A percentile compares a stretch with the other conserved stretches of the same genome.
phyloP scores from a whole-genome alignment of 1,140 invertebrate species.

The Glossosoma conforme region DNA sequence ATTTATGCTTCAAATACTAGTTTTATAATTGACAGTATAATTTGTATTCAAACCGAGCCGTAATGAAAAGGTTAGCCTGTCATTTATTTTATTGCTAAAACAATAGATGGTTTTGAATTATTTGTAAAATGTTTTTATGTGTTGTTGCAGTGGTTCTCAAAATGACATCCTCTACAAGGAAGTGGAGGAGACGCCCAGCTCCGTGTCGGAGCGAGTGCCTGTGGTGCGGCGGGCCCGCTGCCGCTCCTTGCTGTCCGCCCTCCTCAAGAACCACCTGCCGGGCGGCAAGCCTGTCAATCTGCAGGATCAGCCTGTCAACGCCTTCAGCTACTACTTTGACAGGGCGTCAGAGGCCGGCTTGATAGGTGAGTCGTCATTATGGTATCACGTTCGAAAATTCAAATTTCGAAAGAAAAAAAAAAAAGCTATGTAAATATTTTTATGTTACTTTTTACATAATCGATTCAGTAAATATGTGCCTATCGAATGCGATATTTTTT shows the following conservation, averaged over 20 bases:
- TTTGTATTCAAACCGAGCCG: too few species aligned
- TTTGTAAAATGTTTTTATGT: constrained; percentile 14
- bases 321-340: constrained; percentile 94
- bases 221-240: constrained; percentile 61
- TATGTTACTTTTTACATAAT: constrained; percentile 10
- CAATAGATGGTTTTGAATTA: too few species aligned
- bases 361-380: constrained; percentile 49
- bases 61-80: too few species aligned
- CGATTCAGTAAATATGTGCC: too few species aligned
- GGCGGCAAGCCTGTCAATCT: constrained; percentile 59
- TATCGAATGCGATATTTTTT: too few species aligned
- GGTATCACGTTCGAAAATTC: not conserved
- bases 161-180: constrained; percentile 34
- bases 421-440: not conserved
- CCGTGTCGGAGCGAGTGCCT: constrained; percentile 49
- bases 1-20: too few species aligned
- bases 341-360: constrained; percentile 77
- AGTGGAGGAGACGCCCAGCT: constrained; percentile 39
- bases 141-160: constrained; percentile 37
- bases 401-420: not conserved
- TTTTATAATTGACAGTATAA: too few species aligned
- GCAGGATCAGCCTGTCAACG: constrained; percentile 63
- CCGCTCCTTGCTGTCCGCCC: constrained; percentile 53
- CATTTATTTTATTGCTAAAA: too few species aligned
- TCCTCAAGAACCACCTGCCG: constrained; percentile 49